These are phyloP conservation scores for Apis mellifera DNA, from an alignment of 1,140 invertebrate genomes.

Conservation along the genomic window DNA sequence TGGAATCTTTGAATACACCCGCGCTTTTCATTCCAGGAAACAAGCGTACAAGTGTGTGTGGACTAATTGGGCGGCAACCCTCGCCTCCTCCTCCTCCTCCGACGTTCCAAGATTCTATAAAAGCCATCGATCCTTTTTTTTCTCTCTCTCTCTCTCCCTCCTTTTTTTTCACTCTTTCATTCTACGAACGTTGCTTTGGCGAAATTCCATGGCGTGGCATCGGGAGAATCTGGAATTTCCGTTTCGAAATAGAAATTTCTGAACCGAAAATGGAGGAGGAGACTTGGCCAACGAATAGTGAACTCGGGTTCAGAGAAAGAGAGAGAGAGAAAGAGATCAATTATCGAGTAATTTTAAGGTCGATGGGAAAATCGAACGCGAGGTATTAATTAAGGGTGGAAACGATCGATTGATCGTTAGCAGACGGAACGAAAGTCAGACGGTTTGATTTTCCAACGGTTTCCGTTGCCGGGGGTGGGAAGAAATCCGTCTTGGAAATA, in stretches of 20 bases:
- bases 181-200: too few species aligned
- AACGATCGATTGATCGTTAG: slow-evolving; percentile 31
- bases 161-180: not conserved
- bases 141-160: not conserved
- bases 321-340: not conserved
- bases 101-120: not conserved
- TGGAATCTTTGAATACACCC: slow-evolving; percentile 9
- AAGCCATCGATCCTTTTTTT: not conserved
- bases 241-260: not conserved
- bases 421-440: slow-evolving; percentile 12
- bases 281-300: too few species aligned
- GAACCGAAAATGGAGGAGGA: too few species aligned
- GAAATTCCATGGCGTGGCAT: not conserved
- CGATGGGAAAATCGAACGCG: not conserved
- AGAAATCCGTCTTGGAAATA: slow-evolving; percentile 67
- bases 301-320: too few species aligned
- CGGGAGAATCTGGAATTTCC: not conserved
- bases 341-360: slow-evolving; percentile 17
- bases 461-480: not conserved
- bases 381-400: slow-evolving; percentile 28
- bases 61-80: slow-evolving; percentile 33
- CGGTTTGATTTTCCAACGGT: not conserved
- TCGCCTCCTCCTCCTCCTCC: not conserved
- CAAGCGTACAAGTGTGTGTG: not conserved
- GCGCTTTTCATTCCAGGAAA: slow-evolving; percentile 11